Percentiles rank a stretch among this genome's conserved stretches.
Conservation (phyloP, 2,888 invertebrate species). For the Agrochola lychnidis region DNA sequence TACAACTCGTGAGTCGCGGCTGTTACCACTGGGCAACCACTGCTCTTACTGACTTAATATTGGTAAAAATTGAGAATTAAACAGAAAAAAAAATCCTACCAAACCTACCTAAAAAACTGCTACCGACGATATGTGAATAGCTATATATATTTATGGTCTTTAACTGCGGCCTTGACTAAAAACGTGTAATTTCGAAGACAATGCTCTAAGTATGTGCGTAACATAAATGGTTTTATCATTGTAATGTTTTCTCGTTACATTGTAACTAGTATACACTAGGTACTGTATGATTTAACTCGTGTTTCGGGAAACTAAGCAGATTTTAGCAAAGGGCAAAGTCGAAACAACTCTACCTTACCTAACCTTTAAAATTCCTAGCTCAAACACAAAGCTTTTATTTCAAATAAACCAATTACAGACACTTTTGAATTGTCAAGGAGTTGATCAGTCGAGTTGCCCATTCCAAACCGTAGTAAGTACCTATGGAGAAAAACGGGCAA, state of each 20-base stretch:
- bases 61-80: too few relatives aligned
- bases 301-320: not conserved
- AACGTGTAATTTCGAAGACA: conserved; percentile 16
- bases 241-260: not conserved
- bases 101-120: too few relatives aligned
- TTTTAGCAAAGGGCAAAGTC: not conserved
- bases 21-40: too few relatives aligned
- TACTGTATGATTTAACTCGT: not conserved
- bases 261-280: not conserved
- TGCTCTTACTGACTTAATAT: too few relatives aligned
- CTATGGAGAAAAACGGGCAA: too few relatives aligned
- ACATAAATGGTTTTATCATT: not conserved
- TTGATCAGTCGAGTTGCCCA: too few relatives aligned
- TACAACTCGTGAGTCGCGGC: too few relatives aligned
- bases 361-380: not conserved
- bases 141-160: not conserved
- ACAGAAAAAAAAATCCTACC: too few relatives aligned
- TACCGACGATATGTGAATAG: not conserved
- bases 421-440: too few relatives aligned
- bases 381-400: too few relatives aligned
- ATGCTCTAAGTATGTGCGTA: not conserved
- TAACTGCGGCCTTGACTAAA: not conserved
- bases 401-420: too few relatives aligned
- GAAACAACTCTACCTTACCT: not conserved
- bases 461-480: too few relatives aligned